Percentiles rank a stretch among this genome's conserved stretches.
phyloP scores from a whole-genome alignment of 2,888 invertebrate genomes.

The Parnassius mnemosyne region DNA sequence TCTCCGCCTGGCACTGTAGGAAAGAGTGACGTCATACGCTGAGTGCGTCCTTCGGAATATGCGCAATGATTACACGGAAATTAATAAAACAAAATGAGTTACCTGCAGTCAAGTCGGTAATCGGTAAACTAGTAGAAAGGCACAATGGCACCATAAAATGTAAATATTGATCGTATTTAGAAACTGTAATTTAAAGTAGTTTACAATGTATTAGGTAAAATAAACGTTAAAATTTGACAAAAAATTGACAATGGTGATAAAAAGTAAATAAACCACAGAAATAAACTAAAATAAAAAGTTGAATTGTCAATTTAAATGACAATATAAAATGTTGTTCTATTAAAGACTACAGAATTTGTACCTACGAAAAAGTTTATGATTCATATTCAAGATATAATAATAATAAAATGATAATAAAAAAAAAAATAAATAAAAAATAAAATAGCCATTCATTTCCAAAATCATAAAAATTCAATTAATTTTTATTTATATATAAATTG shows the following conservation, averaged over 20 bases:
- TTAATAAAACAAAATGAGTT: slow-evolving; percentile 67
- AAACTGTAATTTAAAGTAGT: slow-evolving; percentile 42
- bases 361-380: no score
- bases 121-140: slow-evolving; percentile 55
- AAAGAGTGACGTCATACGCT: slow-evolving; percentile 65
- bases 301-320: no score
- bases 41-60: slow-evolving; percentile 55
- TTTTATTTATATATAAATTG: no score
- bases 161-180: slow-evolving; percentile 27
- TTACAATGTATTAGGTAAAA: not conserved
- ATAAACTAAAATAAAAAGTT: not conserved
- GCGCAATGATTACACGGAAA: slow-evolving; percentile 63
- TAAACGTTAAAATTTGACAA: slow-evolving; percentile 17
- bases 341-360: no score
- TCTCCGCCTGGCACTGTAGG: slow-evolving; percentile 71
- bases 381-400: no score
- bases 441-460: no score
- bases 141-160: slow-evolving; percentile 44
- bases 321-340: no score
- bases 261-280: not conserved
- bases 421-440: no score
- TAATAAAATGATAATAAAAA: no score
- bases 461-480: no score
- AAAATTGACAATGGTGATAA: no score
- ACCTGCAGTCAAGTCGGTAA: slow-evolving; percentile 49